Evolutionary conservation across 2,113 vertebrate genomes (phyloP), one percentile per base, ranked within the genome.

Genomic region (Myotis brandtii): DNA sequence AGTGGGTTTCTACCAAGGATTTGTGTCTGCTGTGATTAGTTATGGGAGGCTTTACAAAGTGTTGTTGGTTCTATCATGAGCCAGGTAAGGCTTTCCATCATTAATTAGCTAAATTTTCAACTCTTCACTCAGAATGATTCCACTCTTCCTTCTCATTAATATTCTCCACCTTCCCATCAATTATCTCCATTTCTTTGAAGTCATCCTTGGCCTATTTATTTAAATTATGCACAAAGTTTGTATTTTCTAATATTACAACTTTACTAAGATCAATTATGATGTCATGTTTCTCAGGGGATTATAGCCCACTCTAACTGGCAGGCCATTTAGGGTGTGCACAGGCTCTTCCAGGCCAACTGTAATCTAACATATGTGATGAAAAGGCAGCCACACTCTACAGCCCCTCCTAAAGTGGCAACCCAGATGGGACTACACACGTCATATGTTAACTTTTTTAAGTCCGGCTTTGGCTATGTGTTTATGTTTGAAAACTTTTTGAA

Each of bases 171-270:
- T 7, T 56, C 2, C 54, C 30, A 66, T n/a, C 56, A 50, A 59
- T 93, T 75, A n/a, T 93, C 89, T 91, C 82, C 95, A 62, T 89
- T 73, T 94, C 69, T 79, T 96, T 79, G n/a, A 94, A 89, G 32
- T 93, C n/a, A 89, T 79, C 9, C 48, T 89, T 94, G 75, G 34
- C 37, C 64, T 89, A 37, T 96, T 91, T 87, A 86, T 95, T 96
- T 95, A 80, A 95, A 86, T 91, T 87, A 93, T 91, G 77, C 94
- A 80, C 69, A 56, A 11, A n/a, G 54, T 91, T 94, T 94, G n/a
- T 66, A 86, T 91, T 97, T 91, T 77, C 86, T 80, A 82, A 92
- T 56, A 91, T 79, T 86, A 77, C 43, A 83, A 16, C 77, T 79
- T 96, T 56, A 70, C 23, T 80, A 64, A 64, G 37, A 52, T 94